Evolutionary conservation across 2,888 invertebrate species (phyloP), one percentile per base, ranked within the genome.

Genomic region (Lycia hirtaria): DNA sequence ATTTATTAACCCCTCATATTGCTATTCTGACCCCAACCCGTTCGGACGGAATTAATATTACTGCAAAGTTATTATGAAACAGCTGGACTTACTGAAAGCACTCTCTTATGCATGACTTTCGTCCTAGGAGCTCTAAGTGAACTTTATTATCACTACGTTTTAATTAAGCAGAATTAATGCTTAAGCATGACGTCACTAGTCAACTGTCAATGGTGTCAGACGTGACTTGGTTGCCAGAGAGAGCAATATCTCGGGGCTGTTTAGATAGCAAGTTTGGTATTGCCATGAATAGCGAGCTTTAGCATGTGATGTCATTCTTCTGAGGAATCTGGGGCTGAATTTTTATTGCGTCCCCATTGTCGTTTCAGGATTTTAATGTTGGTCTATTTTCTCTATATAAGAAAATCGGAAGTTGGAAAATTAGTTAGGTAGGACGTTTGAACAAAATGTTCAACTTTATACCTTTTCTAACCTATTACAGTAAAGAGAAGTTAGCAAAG

Each of bases 91-190:
- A 9, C 10, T 30, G 17, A 50, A 35, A 26, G 20, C 41, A 49
- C 22, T 51, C 43, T 48, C 43, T 48, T 53, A 58, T 58, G 43
- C 52, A 58, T 41, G 41, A 53, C 37, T 44, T 12, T 48, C 17
- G 45, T 54, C 40, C 53, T 48, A 38, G 44, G 26, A 47, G 48
- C 45, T 51, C 37, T 48, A 35, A 57, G 33, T 57, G 41, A 60
- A 53, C 54, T 55, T 61, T 61, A 62, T 63, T 54, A 48, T 45
- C 54, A 59, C 57, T 62, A 54, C 49, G 58, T 57, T 63, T 50
- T 66, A 61, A 62, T 80, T 79, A 79, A 72, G 65, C 52, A 62
- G 66, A 69, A 73, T 78, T 67, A 72, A 76, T 76, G 66, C 65
- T 59, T 51, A 49, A 51, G 54, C 71, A 70, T 74, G 72, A 68